Base-by-base conservation (phyloP, 2,797 vertebrate genomes). In the Sparidentex hasta region DNA sequence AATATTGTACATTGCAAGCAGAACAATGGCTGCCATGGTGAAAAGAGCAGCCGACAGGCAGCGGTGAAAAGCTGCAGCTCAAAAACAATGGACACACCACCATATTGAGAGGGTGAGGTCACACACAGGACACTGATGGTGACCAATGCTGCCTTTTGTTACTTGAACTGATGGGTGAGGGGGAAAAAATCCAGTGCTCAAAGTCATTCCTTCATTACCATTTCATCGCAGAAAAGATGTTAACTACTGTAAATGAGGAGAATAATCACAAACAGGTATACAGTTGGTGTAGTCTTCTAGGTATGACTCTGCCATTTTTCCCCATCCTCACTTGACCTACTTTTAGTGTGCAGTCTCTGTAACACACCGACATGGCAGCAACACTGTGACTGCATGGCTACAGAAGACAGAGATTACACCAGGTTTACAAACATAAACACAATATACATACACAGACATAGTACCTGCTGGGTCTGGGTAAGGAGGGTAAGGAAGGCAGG, bases 391-490 rank as follows among this genome's bases (percentile, higher is more conserved):
- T 20, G 61, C 78, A 78, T 69, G 73, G 65, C 72, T 52, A 69
- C 70, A 66, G 78, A 9, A 46, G 13, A 50, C 2, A 46, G n/a
- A 59, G 4, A 61, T 11, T 50, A 38, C 4, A 23, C 18, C 17
- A 11, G 4, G 38, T 8, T n/a, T 8, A 46, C 27, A 43, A 59
- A 8, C 23, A 57, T 20, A 14, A 44, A 38, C 23, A 48, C 7
- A 23, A 23, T 17, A 46, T 5, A 55, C 38, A 38, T 18, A 79
- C 20, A 62, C 18, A 70, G 21, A 51, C 13, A 8, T 7, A 73
- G 65, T 99, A 99, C 98, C 98, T 99, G 97, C 95, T 95, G 87
- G 95, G 96, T 95, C 96, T 94, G 63, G 97, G 96, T 51, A 98
- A 92, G 76, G 95, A 96, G 94, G 97, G 97, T 81, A 99, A 94